Evolutionary conservation across 2,113 vertebrate species (phyloP), one percentile per base, ranked within the genome.

Genomic region (Misgurnus anguillicaudatus): DNA sequence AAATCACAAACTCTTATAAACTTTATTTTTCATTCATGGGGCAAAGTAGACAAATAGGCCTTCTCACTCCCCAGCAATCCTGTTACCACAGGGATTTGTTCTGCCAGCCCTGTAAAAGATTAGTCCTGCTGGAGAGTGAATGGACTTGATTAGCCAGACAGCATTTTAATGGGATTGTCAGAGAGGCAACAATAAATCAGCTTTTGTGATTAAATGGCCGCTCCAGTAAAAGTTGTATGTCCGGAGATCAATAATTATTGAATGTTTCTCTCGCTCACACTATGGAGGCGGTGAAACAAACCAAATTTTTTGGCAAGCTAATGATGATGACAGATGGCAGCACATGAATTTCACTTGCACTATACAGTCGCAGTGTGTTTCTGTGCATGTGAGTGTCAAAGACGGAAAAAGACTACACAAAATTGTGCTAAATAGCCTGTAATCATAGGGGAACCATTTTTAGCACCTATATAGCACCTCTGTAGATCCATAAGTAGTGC

Each of bases 91-190:
- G 84, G 89, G 90, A 91, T 91, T 92, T 89, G 89, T 90, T 89
- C 89, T 88, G 87, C 84, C 81, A 84, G 84, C 82, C 87, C 89
- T 83, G 91, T 92, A 92, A 92, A 92, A 92, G 92, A 92, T 94
- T 91, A 92, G 89, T 88, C 89, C 89, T 89, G 79, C 48, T 87
- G 90, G 90, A 91, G 89, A 90, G 90, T 90, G 91, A 93, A 91
- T 91, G 86, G 89, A 92, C 91, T 92, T 93, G 92, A 94, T 94
- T 92, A 93, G 92, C 89, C 87, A 91, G 91, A 93, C 92, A 92
- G 92, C 91, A 92, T 88, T 93, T 92, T 94, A 94, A 94, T 94
- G 91, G 91, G 92, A 94, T 93, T 94, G 91, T 92, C 90, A 90
- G 86, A 89, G 83, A 80, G 84, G 87, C 88, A 87, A 89, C 90